A percentile compares a stretch with the other conserved stretches of the same genome.
phyloP scores from a whole-genome alignment of 2,113 vertebrate genomes.

The Myrmecobius fasciatus region DNA sequence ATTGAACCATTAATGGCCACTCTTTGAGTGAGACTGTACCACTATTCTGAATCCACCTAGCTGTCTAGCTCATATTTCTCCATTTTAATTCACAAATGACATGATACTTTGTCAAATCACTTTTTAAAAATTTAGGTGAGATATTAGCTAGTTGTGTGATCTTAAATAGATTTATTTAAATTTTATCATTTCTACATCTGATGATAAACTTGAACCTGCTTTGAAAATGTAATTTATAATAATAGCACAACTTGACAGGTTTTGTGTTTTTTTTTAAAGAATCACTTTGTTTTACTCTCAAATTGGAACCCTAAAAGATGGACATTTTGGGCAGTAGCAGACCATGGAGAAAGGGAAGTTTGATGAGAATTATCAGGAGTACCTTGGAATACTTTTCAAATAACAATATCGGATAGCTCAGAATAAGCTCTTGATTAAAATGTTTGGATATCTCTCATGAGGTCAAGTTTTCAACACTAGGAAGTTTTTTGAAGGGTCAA shows the following conservation, averaged over 20 bases:
- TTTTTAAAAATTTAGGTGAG: not conserved
- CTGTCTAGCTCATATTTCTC: not conserved
- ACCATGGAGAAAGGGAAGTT: not conserved
- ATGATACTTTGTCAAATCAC: not conserved
- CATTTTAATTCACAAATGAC: not conserved
- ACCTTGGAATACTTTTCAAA: not conserved
- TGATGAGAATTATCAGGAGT: not conserved
- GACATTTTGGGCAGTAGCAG: not conserved
- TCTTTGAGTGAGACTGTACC: not conserved
- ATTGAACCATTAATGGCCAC: not conserved
- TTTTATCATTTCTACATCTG: not conserved
- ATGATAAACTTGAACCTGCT: not conserved
- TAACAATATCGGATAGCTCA: not conserved
- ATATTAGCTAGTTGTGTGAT: not conserved
- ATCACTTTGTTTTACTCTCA: not conserved
- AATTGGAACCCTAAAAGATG: not conserved
- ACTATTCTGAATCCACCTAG: not conserved
- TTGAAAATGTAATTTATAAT: not conserved
- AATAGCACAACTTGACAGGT: not conserved
- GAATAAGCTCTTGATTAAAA: not conserved
- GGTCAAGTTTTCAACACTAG: slow-evolving; percentile 43
- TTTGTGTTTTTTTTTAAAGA: not conserved
- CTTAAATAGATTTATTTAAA: not conserved
- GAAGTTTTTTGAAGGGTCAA: slow-evolving; percentile 76
- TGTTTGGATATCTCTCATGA: not conserved